These are phyloP conservation scores for Criorhina ranunculi DNA, from an alignment of 2,888 invertebrate species.

Conservation along the genomic window DNA sequence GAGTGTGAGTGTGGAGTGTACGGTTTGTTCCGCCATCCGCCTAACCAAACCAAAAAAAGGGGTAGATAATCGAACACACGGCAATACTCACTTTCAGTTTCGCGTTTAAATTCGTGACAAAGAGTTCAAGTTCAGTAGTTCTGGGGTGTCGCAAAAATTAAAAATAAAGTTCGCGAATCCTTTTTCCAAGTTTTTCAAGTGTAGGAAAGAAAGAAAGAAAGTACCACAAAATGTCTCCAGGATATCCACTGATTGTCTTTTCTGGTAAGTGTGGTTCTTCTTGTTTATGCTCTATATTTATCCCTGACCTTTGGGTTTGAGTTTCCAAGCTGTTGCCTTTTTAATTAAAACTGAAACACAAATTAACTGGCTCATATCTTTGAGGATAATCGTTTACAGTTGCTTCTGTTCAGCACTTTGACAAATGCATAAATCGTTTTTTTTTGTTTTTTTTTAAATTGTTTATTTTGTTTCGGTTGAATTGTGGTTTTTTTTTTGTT, in stretches of 20 bases:
- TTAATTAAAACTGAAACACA: neutral
- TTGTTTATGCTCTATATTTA: slow-evolving; percentile 7
- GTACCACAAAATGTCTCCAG: slow-evolving; percentile 28
- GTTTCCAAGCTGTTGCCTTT: neutral
- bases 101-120: slow-evolving; percentile 59
- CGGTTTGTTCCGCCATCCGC: slow-evolving; percentile 36
- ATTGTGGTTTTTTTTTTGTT: neutral
- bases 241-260: slow-evolving; percentile 29
- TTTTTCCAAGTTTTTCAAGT: slow-evolving; percentile 4
- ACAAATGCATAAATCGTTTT: neutral
- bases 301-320: neutral
- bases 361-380: slow-evolving; percentile 3
- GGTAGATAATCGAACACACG: slow-evolving; percentile 71
- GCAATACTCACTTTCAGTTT: slow-evolving; percentile 67
- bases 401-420: slow-evolving; percentile 1
- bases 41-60: slow-evolving; percentile 31
- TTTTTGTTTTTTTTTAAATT: neutral
- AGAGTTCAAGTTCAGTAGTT: slow-evolving; percentile 65
- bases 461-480: slow-evolving; percentile 4
- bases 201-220: neutral
- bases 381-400: slow-evolving; percentile 12
- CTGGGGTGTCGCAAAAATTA: neutral
- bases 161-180: slow-evolving; percentile 18
- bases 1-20: slow-evolving; percentile 53
- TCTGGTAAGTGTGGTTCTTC: slow-evolving; percentile 36